These are phyloP conservation scores for Amaurobius ferox DNA, from an alignment of 2,888 invertebrate species.

Conservation along the genomic window DNA sequence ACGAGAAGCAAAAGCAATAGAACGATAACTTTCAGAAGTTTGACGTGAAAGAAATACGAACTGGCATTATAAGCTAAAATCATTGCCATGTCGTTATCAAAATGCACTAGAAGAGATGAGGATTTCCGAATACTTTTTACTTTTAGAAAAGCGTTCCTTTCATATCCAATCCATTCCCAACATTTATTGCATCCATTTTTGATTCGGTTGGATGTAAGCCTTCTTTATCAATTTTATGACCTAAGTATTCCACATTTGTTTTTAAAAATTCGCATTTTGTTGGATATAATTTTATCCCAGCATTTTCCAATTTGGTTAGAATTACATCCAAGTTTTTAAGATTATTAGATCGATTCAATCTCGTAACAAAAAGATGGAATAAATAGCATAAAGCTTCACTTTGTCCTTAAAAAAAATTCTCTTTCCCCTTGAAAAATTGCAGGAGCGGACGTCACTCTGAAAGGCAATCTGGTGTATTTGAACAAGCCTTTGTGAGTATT, in stretches of 20 bases:
- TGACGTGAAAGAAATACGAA: slow-evolving; percentile 74
- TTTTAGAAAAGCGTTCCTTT: slow-evolving; percentile 72
- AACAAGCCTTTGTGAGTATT: slow-evolving; percentile 8
- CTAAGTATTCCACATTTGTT: no score
- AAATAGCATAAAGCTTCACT: neutral
- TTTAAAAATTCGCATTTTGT: slow-evolving; percentile 73
- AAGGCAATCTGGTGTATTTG: neutral
- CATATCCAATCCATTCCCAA: slow-evolving; percentile 70
- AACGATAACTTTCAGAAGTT: slow-evolving; percentile 77
- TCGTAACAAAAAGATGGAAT: slow-evolving; percentile 13
- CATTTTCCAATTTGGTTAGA: neutral
- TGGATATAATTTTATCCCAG: slow-evolving; percentile 3
- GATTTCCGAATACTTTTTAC: slow-evolving; percentile 74
- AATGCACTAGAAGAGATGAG: no score
- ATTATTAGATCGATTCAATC: neutral
- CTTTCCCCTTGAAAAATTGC: slow-evolving; percentile 30
- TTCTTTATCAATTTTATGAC: no score
- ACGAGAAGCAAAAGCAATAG: slow-evolving; percentile 74
- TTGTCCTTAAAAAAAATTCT: neutral
- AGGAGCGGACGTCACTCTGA: slow-evolving; percentile 22
- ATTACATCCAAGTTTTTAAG: neutral
- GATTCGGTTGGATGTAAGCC: no score
- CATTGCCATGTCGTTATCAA: slow-evolving; percentile 75
- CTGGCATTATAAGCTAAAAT: slow-evolving; percentile 77
- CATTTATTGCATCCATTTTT: slow-evolving; percentile 74